Conservation (phyloP, 1,140 invertebrate genomes). For the Cataglyphis hispanica region DNA sequence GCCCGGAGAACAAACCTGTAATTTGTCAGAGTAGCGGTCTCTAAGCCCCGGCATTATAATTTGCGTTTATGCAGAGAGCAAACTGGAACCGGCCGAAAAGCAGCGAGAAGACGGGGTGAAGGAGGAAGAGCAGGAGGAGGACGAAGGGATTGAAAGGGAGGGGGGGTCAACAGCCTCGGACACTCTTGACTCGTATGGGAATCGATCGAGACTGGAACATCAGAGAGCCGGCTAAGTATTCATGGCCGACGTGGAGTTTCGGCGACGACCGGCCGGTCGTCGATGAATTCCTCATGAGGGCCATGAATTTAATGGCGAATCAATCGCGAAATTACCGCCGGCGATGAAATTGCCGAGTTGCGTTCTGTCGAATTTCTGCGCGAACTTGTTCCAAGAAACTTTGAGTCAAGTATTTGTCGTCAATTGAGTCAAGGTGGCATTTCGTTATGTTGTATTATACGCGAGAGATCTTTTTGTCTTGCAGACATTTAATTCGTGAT, state of each 20-base stretch:
- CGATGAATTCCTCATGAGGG: slow-evolving; percentile 71
- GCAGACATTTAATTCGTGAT: slow-evolving; percentile 4
- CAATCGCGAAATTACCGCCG: slow-evolving; percentile 58
- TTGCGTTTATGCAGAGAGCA: slow-evolving; percentile 74
- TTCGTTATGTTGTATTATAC: background rate
- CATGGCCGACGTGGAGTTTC: slow-evolving; percentile 59
- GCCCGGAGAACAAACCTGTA: slow-evolving; percentile 75
- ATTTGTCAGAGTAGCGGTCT: slow-evolving; percentile 74
- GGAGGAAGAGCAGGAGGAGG: background rate
- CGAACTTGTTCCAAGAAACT: slow-evolving; percentile 10
- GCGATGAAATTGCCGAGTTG: slow-evolving; percentile 26
- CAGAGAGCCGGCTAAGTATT: slow-evolving; percentile 62
- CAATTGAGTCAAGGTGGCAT: background rate
- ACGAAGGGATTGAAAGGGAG: slow-evolving; percentile 46
- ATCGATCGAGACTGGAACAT: slow-evolving; percentile 70
- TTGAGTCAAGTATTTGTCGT: background rate
- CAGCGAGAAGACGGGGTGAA: background rate
- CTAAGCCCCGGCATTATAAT: slow-evolving; percentile 75
- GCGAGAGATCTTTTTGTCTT: background rate
- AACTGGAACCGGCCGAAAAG: slow-evolving; percentile 60
- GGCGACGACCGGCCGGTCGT: slow-evolving; percentile 8
- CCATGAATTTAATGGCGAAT: slow-evolving; percentile 68
- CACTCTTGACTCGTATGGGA: slow-evolving; percentile 62
- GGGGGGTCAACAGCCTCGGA: slow-evolving; percentile 62
- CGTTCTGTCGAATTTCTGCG: background rate